These are phyloP conservation scores for Falco punctatus DNA, from an alignment of 2,113 vertebrate genomes.

Conservation along the genomic window DNA sequence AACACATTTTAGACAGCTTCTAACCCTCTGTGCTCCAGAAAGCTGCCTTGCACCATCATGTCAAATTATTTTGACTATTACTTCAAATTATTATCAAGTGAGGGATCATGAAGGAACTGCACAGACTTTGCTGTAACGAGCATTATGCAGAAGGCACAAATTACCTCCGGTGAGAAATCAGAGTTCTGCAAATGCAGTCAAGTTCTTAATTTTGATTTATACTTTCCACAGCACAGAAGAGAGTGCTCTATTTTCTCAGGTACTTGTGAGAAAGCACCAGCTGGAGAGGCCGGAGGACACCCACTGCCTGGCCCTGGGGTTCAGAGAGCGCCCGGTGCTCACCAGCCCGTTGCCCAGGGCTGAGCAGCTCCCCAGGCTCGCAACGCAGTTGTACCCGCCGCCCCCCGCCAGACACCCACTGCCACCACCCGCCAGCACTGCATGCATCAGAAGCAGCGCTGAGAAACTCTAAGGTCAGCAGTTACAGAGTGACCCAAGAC, in stretches of 20 bases:
- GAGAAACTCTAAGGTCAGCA: not conserved
- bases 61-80: not conserved
- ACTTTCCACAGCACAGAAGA: not conserved
- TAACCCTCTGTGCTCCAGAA: not conserved
- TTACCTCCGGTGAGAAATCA: not conserved
- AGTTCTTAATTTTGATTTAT: not conserved
- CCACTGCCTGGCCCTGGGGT: fast-evolving
- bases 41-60: not conserved
- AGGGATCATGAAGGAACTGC: not conserved
- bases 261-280: not conserved
- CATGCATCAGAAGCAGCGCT: fast-evolving
- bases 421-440: fast-evolving
- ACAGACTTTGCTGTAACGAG: not conserved
- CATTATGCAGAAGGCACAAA: not conserved
- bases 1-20: not conserved
- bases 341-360: fast-evolving
- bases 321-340: fast-evolving
- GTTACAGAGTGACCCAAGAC: fast-evolving
- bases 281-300: fast-evolving
- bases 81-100: not conserved
- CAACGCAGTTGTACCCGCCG: fast-evolving
- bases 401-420: not conserved
- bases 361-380: fast-evolving
- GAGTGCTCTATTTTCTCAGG: fast-evolving
- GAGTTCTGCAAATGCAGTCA: not conserved